Percentiles rank a stretch among this genome's conserved stretches.
Evolutionary conservation across 2,113 vertebrate species (phyloP).

Genomic region (Solea solea): DNA sequence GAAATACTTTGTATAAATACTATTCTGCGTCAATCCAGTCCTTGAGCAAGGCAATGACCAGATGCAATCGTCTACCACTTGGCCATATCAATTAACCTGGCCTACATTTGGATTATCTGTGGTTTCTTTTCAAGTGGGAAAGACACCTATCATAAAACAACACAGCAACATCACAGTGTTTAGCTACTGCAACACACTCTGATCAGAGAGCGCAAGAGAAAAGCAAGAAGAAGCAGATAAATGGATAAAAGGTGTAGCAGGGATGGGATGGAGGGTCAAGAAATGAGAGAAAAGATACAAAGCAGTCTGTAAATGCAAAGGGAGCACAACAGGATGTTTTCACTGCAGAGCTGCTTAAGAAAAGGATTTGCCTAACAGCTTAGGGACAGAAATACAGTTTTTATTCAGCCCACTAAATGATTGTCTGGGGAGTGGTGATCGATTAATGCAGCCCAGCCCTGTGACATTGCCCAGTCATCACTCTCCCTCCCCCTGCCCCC

Average conservation of each 20-base stretch:
- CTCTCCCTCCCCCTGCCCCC: not conserved
- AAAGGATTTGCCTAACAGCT: constrained; percentile 42
- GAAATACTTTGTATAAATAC: not conserved
- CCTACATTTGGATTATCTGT: constrained; percentile 35
- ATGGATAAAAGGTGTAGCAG: constrained; percentile 4
- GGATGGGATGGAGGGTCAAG: constrained; percentile 10
- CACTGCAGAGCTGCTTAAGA: constrained; percentile 35
- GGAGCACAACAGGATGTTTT: constrained; percentile 37
- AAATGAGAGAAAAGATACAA: constrained; percentile 7
- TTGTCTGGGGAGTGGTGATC: constrained; percentile 45
- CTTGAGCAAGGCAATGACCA: constrained; percentile 39
- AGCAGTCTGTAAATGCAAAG: not conserved
- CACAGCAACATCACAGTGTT: constrained; percentile 40
- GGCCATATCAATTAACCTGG: constrained; percentile 41
- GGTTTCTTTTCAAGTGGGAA: constrained; percentile 7
- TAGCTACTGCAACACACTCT: constrained; percentile 38
- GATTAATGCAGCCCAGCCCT: constrained; percentile 52
- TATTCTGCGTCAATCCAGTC: constrained; percentile 4
- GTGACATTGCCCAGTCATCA: constrained; percentile 56
- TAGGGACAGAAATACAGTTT: constrained; percentile 34
- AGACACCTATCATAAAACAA: constrained; percentile 24
- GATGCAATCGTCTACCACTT: constrained; percentile 1
- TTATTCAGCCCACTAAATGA: constrained; percentile 53
- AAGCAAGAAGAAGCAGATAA: constrained; percentile 32
- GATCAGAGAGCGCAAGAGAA: constrained; percentile 11